Evolutionary conservation across 2,113 vertebrate genomes (phyloP), one percentile per base, ranked within the genome.

Genomic region (Sardina pilchardus): DNA sequence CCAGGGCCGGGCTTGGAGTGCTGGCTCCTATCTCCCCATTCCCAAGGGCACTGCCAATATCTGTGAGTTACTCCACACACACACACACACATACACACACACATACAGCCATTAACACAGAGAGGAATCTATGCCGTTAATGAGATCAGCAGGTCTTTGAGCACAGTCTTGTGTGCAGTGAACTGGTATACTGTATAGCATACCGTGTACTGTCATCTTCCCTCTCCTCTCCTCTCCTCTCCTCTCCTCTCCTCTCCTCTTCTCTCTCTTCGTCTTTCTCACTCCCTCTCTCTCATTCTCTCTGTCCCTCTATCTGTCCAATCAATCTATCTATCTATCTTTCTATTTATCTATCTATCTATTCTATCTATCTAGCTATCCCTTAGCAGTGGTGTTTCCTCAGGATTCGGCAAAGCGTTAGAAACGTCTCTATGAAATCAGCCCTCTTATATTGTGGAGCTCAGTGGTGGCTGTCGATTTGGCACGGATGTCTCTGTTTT

Each of bases 41-140:
- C 98, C 98, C 86, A 99, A 99, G 91, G 98, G 98, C 94, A 99
- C 98, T 12, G 98, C 98, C 87, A 99, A 99, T 96, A 97, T 97
- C 95, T 99, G 98, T 99, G 95, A 99, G 98, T 99, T 95, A 39
- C 86, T 87, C 14, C 87, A 81, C 87, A 83, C 81, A 88, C 85
- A 39, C 50, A 59, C 34, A 82, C 78, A 48, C 75, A 75, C 48
- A 48, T 45, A 80, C 81, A 82, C 82, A 48, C 59, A 75, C 82
- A 83, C 39, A 85, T 56, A 84, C 47, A n/a, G 81, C 39, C 34
- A 36, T n/a, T 42, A 67, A 63, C 81, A 71, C 84, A 78, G 6
- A 59, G 53, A 59, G 53, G 53, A 21, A 59, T 24, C 53, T 59
- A 6, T 59, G 21, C 53, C 53, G 24, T 1, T 24, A 59, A 24